Conservation (phyloP, 2,113 vertebrate species). For the Romanogobio albipinnatus region DNA sequence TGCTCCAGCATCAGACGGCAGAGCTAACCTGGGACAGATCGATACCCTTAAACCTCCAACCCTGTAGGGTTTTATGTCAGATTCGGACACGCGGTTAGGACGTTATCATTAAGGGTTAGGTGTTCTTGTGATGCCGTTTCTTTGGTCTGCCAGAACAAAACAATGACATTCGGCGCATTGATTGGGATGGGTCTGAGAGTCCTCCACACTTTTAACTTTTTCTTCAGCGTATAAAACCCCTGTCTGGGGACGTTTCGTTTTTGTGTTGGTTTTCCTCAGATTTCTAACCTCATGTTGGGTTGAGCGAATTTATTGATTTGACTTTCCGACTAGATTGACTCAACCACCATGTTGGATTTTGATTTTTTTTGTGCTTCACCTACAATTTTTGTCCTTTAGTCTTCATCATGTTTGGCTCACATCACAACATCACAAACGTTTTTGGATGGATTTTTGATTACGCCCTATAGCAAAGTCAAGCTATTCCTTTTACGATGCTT, state of each 20-base stretch:
- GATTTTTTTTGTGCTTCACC: not conserved
- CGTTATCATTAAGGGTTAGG: not conserved
- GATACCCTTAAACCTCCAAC: slow-evolving; percentile 4
- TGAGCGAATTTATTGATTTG: not conserved
- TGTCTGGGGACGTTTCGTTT: not conserved
- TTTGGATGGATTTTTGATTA: not conserved
- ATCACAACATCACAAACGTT: not conserved
- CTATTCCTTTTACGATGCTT: not conserved
- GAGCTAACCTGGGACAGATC: not conserved
- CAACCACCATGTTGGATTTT: not conserved
- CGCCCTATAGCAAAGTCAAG: not conserved
- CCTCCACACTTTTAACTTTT: not conserved
- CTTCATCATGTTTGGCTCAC: not conserved
- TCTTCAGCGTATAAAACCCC: not conserved
- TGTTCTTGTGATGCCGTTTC: not conserved
- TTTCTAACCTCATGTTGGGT: not conserved
- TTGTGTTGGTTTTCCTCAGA: not conserved
- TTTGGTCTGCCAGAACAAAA: not conserved
- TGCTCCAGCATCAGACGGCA: not conserved
- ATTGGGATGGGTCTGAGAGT: not conserved
- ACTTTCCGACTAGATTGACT: not conserved
- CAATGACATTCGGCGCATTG: not conserved
- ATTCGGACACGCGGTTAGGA: not conserved
- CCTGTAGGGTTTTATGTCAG: slow-evolving; percentile 1
- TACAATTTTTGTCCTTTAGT: not conserved